These are phyloP conservation scores for Limnothrissa miodon DNA, from an alignment of 2,113 vertebrate genomes.

Conservation along the genomic window DNA sequence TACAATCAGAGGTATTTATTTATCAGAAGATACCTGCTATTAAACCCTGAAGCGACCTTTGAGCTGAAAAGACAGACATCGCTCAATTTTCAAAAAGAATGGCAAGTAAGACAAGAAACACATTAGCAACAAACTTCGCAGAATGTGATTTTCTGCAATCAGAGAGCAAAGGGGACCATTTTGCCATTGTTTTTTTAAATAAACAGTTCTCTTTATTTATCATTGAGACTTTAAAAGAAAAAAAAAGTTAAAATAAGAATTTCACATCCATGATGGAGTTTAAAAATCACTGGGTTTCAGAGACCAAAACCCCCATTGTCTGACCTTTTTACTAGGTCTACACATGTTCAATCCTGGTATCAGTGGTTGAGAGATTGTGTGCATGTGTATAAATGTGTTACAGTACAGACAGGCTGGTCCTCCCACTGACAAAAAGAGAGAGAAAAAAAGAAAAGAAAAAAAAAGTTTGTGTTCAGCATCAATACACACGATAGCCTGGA, in stretches of 20 bases:
- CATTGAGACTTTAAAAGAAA: constrained; percentile 56
- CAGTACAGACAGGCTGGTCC: constrained; percentile 46
- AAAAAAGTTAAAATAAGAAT: constrained; percentile 21
- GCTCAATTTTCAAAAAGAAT: background rate
- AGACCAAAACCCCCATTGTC: constrained; percentile 13
- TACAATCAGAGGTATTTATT: background rate
- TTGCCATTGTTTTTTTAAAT: constrained; percentile 55
- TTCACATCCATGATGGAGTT: constrained; percentile 21
- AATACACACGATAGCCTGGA: constrained; percentile 59
- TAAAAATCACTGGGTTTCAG: constrained; percentile 17
- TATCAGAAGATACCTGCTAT: constrained; percentile 14
- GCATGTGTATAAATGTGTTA: constrained; percentile 45
- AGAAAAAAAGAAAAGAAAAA: constrained; percentile 65
- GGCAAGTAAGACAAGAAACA: background rate
- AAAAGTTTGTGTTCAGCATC: constrained; percentile 67
- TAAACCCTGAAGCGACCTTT: background rate
- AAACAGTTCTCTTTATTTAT: constrained; percentile 69
- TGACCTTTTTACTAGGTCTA: background rate
- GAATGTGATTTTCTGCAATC: constrained; percentile 44
- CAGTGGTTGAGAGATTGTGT: constrained; percentile 52
- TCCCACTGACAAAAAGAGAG: constrained; percentile 51
- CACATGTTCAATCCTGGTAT: constrained; percentile 16
- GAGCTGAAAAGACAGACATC: background rate
- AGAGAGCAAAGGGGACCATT: constrained; percentile 52
- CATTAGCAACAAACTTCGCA: constrained; percentile 22